Conservation (phyloP, 2,797 vertebrate species). For the Avahi laniger region DNA sequence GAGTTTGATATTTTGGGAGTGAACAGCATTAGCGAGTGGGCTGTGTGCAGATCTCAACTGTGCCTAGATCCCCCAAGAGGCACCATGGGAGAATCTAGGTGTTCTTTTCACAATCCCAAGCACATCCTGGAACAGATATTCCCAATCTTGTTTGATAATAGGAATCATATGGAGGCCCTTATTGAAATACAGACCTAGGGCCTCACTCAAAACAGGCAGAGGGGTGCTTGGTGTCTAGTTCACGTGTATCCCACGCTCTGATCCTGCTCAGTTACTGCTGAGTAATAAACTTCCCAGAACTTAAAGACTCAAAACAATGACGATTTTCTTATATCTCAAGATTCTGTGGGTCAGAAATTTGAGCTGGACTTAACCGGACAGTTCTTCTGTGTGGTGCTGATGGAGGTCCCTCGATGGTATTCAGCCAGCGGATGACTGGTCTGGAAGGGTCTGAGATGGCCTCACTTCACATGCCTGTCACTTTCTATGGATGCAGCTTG, state of each 20-base stretch:
- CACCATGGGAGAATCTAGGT: not conserved
- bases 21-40: not conserved
- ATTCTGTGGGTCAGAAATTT: not conserved
- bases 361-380: not conserved
- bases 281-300: not conserved
- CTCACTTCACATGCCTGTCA: not conserved
- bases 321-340: not conserved
- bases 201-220: not conserved
- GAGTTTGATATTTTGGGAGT: not conserved
- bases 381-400: not conserved
- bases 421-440: not conserved
- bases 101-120: not conserved
- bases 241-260: not conserved
- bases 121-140: not conserved
- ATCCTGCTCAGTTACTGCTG: not conserved
- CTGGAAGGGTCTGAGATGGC: not conserved
- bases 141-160: not conserved
- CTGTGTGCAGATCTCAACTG: not conserved
- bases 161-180: not conserved
- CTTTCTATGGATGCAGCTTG: not conserved
- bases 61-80: not conserved
- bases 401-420: not conserved
- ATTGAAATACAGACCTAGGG: not conserved
- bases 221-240: not conserved
- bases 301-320: not conserved